A percentile compares a stretch with the other conserved stretches of the same genome.
phyloP scores from a whole-genome alignment of 2,113 vertebrate species.

The Melanostigma gelatinosum region DNA sequence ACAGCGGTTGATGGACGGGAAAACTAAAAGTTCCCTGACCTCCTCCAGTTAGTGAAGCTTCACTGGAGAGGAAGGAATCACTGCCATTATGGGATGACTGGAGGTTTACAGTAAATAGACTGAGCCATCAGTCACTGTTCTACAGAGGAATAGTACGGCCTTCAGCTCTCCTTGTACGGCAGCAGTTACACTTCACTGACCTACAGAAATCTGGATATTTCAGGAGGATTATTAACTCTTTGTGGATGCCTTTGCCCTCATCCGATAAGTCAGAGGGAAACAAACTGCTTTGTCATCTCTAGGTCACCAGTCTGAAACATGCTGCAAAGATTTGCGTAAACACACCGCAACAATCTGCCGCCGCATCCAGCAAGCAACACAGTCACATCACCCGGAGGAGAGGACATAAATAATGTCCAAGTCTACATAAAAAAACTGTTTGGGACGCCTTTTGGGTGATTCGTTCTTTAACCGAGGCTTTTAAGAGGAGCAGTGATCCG shows the following conservation, averaged over 20 bases:
- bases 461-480: not conserved
- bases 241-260: not conserved
- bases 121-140: not conserved
- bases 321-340: not conserved
- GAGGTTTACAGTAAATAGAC: slow-evolving; percentile 43
- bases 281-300: not conserved
- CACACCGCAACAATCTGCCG: not conserved
- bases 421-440: no score
- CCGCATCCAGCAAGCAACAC: not conserved
- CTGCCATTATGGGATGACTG: not conserved
- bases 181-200: not conserved
- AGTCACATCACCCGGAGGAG: not conserved
- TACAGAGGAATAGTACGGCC: not conserved
- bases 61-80: not conserved
- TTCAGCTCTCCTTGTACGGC: slow-evolving; percentile 38
- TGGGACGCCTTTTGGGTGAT: not conserved
- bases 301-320: not conserved
- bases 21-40: not conserved
- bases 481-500: slow-evolving; percentile 10
- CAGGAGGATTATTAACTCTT: not conserved
- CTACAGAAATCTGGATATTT: not conserved
- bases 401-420: not conserved
- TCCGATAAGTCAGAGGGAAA: not conserved
- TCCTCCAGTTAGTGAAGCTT: slow-evolving; percentile 1
- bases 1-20: not conserved